Evolutionary conservation across 2,113 vertebrate genomes (phyloP).

Genomic region (Apistogramma diplotaenia): DNA sequence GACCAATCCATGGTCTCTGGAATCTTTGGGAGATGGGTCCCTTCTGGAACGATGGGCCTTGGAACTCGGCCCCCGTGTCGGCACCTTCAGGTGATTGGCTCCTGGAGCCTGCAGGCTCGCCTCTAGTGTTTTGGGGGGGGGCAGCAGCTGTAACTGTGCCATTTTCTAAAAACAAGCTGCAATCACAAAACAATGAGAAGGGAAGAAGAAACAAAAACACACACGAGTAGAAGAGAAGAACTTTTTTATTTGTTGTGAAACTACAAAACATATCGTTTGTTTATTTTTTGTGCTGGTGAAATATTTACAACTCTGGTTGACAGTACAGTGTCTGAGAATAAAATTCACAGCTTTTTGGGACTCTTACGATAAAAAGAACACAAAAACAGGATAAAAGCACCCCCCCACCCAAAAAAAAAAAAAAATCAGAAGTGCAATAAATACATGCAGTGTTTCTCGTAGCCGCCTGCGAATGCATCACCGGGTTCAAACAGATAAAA

Average conservation of each 20-base stretch:
- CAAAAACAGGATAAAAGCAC: conserved; percentile 31
- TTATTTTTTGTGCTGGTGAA: conserved; percentile 78
- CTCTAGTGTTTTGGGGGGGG: too few species aligned
- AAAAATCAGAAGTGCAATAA: conserved; percentile 83
- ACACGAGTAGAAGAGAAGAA: conserved; percentile 69
- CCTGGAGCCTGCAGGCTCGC: too few species aligned
- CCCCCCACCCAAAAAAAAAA: conserved; percentile 21
- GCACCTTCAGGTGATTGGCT: too few species aligned
- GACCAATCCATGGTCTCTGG: too few species aligned
- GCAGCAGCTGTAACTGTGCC: too few species aligned
- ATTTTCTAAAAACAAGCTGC: background rate
- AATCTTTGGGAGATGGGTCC: too few species aligned
- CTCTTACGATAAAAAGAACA: conserved; percentile 59
- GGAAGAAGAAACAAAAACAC: background rate
- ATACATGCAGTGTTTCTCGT: conserved; percentile 71
- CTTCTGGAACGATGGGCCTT: too few species aligned
- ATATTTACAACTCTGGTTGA: conserved; percentile 82
- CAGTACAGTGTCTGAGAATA: conserved; percentile 78
- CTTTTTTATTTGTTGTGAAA: conserved; percentile 81
- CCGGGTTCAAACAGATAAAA: conserved; percentile 54
- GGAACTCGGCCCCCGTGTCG: too few species aligned
- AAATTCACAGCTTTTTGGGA: conserved; percentile 83
- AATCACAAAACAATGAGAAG: too few species aligned
- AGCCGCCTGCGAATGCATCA: conserved; percentile 42
- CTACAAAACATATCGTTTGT: conserved; percentile 78